Evolutionary conservation across 1,140 invertebrate species (phyloP).

Genomic region (Stratiolaelaps scimitus): DNA sequence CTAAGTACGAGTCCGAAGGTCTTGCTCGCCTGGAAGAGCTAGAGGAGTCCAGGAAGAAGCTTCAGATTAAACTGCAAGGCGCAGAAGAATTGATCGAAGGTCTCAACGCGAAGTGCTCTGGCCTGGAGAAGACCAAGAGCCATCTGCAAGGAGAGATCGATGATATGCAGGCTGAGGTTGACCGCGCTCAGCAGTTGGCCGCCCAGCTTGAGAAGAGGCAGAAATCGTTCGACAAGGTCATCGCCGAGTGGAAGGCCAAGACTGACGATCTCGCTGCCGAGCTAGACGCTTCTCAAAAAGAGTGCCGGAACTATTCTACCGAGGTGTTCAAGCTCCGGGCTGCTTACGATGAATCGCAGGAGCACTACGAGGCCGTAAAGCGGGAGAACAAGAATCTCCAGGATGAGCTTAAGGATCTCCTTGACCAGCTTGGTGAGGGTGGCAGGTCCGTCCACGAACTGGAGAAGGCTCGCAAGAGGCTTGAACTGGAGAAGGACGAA

Average conservation of each 20-base stretch:
- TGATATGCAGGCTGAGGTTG: slow-evolving; percentile 90
- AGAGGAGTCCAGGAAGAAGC: slow-evolving; percentile 71
- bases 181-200: slow-evolving; percentile 52
- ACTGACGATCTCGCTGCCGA: slow-evolving; percentile 45
- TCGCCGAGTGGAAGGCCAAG: slow-evolving; percentile 48
- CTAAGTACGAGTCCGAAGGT: slow-evolving; percentile 42
- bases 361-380: slow-evolving; percentile 45
- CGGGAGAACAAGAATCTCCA: slow-evolving; percentile 48
- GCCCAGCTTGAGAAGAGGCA: slow-evolving; percentile 48
- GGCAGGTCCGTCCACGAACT: slow-evolving; percentile 45
- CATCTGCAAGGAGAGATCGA: slow-evolving; percentile 47
- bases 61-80: slow-evolving; percentile 84
- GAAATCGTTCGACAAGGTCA: slow-evolving; percentile 46
- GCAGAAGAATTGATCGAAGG: slow-evolving; percentile 91
- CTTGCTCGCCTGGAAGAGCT: slow-evolving; percentile 43
- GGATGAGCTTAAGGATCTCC: slow-evolving; percentile 47
- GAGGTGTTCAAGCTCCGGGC: slow-evolving; percentile 45
- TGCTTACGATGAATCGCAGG: slow-evolving; percentile 44
- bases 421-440: slow-evolving; percentile 48
- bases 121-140: slow-evolving; percentile 84
- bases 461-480: slow-evolving; percentile 45
- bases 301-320: slow-evolving; percentile 45
- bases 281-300: slow-evolving; percentile 46
- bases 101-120: slow-evolving; percentile 86
- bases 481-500: slow-evolving; percentile 49